Evolutionary conservation across 2,113 vertebrate species (phyloP).

Genomic region (Pollimyrus isidori): DNA sequence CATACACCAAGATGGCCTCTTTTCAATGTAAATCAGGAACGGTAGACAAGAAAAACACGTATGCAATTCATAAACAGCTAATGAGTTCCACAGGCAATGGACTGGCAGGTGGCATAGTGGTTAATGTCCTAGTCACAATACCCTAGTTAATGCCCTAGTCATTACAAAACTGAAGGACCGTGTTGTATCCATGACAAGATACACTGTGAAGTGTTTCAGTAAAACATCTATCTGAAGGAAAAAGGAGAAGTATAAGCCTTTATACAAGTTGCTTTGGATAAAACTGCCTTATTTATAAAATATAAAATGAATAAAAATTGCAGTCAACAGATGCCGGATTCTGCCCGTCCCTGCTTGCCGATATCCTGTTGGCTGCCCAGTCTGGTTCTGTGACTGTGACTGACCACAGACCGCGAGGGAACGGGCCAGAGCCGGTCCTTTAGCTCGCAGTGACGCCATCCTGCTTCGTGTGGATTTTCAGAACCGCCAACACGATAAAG

Average conservation of each 20-base stretch:
- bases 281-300: background rate
- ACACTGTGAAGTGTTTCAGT: background rate
- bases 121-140: background rate
- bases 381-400: background rate
- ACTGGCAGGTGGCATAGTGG: background rate
- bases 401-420: background rate
- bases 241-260: background rate
- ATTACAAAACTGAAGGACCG: background rate
- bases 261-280: background rate
- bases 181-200: background rate
- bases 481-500: background rate
- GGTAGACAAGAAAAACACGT: background rate
- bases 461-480: background rate
- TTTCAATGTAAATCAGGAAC: background rate
- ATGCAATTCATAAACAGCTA: background rate
- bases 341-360: background rate
- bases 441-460: background rate
- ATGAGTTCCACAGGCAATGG: background rate
- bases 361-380: background rate
- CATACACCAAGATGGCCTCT: background rate
- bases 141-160: background rate
- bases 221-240: background rate
- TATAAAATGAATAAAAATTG: background rate
- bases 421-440: background rate
- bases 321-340: background rate